Base-by-base conservation (phyloP, 1,140 invertebrate genomes). In the Lepeophtheirus salmonis region DNA sequence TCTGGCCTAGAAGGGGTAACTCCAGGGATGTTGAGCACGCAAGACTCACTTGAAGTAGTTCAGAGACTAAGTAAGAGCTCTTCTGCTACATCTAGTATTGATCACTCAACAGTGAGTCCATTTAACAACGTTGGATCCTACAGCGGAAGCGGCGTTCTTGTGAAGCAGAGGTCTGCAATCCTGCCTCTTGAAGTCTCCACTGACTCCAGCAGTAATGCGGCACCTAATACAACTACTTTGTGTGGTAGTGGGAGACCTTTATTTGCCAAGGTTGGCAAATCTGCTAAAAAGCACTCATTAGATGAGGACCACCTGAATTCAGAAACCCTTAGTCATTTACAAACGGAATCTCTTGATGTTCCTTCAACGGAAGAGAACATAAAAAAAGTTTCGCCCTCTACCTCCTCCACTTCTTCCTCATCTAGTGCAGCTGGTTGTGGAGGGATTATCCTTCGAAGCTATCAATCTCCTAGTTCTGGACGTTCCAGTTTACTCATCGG, bases 1-100 rank as follows among this genome's bases (percentile, higher is more conserved):
- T 66, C 66, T 41, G 66, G 66, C 14, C 52, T 67, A 22, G 66
- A 67, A 65, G 65, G 65, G 12, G 66, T 67, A 63, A 62, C 63
- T 55, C 1, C 22, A 3, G 41, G 22, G 12, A 25, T n/a, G 41
- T 12, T 59, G 13, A 41, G 23, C 18, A 50, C 20, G 24, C 49
- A 61, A 49, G 30, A 61, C 21, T 30, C 18, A 13, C 18, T 63
- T 52, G 21, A 50, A 59, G 17, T 12, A 17, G 25, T 26, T 62
- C 18, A 55, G 6, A 48, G 24, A 10, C 1, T 2, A 1, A 16
- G 14, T 2, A 59, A 1, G n/a, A n/a, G n/a, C 20, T 18, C 1
- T 14, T 1, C n/a, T 10, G 1, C 30, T 13, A 12, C 14, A 16
- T 56, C 1, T 49, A 22, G 10, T 14, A 49, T 18, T 10, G 18